Evolutionary conservation across 2,888 invertebrate species (phyloP).

Genomic region (Erynnis tages): DNA sequence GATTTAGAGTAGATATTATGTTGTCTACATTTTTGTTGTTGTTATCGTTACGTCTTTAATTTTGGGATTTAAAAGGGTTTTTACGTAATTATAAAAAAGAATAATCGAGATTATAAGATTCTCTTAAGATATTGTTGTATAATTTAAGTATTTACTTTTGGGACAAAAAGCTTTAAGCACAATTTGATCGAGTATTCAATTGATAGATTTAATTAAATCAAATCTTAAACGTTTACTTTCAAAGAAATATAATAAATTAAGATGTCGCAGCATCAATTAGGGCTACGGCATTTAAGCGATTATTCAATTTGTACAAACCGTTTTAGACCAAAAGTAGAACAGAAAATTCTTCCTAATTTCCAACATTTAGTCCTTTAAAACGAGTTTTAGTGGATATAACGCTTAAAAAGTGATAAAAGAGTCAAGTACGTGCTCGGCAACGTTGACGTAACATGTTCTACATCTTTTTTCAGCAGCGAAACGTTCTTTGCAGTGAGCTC

Average conservation of each 20-base stretch:
- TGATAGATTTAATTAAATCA: not conserved
- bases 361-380: slow-evolving; percentile 27
- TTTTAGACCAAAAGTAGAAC: slow-evolving; percentile 7
- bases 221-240: too few species aligned
- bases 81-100: slow-evolving; percentile 12
- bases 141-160: not conserved
- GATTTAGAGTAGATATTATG: slow-evolving; percentile 28
- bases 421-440: slow-evolving; percentile 25
- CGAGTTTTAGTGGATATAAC: slow-evolving; percentile 28
- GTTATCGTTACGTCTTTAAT: slow-evolving; percentile 28
- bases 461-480: slow-evolving; percentile 24
- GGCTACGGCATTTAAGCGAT: not conserved
- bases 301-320: not conserved
- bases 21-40: slow-evolving; percentile 27
- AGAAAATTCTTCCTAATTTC: slow-evolving; percentile 22
- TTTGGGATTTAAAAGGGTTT: slow-evolving; percentile 19
- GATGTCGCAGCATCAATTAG: too few species aligned
- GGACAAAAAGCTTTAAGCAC: not conserved
- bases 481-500: slow-evolving; percentile 25
- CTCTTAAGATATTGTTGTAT: not conserved
- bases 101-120: slow-evolving; percentile 4
- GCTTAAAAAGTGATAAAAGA: slow-evolving; percentile 28
- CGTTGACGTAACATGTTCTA: slow-evolving; percentile 27
- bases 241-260: too few species aligned
- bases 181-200: not conserved